Percentiles rank a stretch among this genome's conserved stretches.
Evolutionary conservation across 1,140 invertebrate genomes (phyloP).

Genomic region (Nasonia vitripennis): DNA sequence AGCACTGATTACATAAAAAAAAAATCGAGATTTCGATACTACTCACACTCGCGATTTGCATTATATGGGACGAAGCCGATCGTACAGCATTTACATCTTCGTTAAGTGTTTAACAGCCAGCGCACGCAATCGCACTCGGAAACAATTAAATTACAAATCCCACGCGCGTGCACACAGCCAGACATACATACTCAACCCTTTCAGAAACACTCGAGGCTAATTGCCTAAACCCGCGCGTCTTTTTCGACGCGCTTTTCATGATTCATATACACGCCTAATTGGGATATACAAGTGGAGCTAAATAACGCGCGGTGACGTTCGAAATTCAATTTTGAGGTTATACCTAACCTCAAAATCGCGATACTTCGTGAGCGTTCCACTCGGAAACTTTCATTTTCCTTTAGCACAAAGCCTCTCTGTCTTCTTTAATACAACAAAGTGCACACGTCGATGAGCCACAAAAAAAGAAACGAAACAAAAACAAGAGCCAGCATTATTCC

Average conservation of each 20-base stretch:
- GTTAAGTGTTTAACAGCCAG: neutral
- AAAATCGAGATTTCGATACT: no score
- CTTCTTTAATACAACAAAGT: neutral
- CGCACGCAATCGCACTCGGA: neutral
- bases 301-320: no score
- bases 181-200: neutral
- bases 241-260: slow-evolving; percentile 15
- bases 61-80: neutral
- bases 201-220: slow-evolving; percentile 27
- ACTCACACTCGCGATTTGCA: neutral
- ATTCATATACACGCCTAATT: slow-evolving; percentile 5
- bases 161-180: neutral
- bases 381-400: neutral
- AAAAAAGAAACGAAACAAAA: neutral
- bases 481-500: neutral
- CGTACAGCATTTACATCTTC: neutral
- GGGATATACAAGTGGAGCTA: neutral
- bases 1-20: no score
- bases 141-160: slow-evolving; percentile 1
- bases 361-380: neutral
- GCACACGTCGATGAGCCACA: neutral
- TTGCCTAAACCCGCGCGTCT: neutral
- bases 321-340: neutral
- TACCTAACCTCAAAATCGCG: neutral
- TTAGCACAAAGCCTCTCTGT: neutral